Conservation (phyloP, 2,888 invertebrate species). For the Caenorhabditis drosophilae region DNA sequence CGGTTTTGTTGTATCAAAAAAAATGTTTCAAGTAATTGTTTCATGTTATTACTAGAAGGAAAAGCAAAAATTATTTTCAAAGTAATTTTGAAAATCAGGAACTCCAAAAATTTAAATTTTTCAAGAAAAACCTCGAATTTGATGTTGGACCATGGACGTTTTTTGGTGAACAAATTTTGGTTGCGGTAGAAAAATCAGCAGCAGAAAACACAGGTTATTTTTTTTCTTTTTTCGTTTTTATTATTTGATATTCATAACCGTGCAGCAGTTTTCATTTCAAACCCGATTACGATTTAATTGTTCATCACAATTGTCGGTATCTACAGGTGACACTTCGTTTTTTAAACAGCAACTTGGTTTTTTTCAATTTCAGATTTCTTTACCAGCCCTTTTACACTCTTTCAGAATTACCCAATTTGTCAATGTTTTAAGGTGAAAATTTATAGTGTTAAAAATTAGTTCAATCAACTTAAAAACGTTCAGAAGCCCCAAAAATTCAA, state of each 20-base stretch:
- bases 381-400: slow-evolving; percentile 20
- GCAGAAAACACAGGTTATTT: slow-evolving; percentile 9
- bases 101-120: neutral
- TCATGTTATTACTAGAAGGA: slow-evolving; percentile 88
- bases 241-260: too few relatives aligned
- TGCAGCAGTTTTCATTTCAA: slow-evolving; percentile 19
- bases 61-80: slow-evolving; percentile 72
- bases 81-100: neutral
- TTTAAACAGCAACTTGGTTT: too few relatives aligned
- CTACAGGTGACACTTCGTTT: slow-evolving; percentile 21
- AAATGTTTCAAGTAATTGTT: slow-evolving; percentile 81
- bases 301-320: slow-evolving; percentile 32
- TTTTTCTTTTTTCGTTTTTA: too few relatives aligned
- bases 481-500: slow-evolving; percentile 27
- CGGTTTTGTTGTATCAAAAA: slow-evolving; percentile 65
- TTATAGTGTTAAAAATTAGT: too few relatives aligned
- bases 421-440: slow-evolving; percentile 14
- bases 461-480: too few relatives aligned
- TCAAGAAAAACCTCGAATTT: slow-evolving; percentile 74
- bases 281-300: slow-evolving; percentile 32
- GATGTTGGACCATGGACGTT: slow-evolving; percentile 96
- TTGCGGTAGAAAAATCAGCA: slow-evolving; percentile 18
- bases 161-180: slow-evolving; percentile 77
- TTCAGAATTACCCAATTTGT: slow-evolving; percentile 30
- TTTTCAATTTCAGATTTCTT: slow-evolving; percentile 18